Base-by-base conservation (phyloP, 2,888 invertebrate species). In the Oxycera nigricornis region DNA sequence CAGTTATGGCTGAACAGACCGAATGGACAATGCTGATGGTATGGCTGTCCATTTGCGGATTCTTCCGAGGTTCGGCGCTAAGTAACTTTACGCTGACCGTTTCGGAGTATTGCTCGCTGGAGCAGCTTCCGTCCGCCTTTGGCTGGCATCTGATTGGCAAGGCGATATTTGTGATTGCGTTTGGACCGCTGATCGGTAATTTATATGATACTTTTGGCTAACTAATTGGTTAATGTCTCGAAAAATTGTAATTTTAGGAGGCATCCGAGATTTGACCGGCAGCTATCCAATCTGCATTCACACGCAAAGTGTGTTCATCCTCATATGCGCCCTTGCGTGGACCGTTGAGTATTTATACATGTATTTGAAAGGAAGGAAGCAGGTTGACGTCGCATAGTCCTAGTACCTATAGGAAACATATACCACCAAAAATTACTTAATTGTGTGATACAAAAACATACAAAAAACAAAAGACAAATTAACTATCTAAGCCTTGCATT, bases 41-140 rank as follows among this genome's bases (percentile, higher is more conserved):
- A 3, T 91, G 91, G 89, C 84, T 93, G 76, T 90, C 92, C 0
- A 89, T 93, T 73, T 91, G 91, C 82, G 94, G 94, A 17, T 93
- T 94, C 86, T 89, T 92, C 83, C 88, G 93, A 74, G 93, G 94
- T 74, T 90, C 92, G 81, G 91, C 92, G 17, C 87, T 94, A 59
- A 92, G 92, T 79, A 93, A 93, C 84, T 90, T 92, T 81, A 92
- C 92, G 35, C 88, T 93, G 6, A 91, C 91, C n/a, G 91, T 93
- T 78, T 92, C 92, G 0, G 92, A 93, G 83, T 91, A 91, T 80
- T 91, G 91, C 78, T 90, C 91, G 0, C 82, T 90, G 78, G 91
- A 92, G 81, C 91, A 91, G 80, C 82, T 93, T 76, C 93, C 92
- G 0, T 91, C 91, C 4, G 92, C 93, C 11, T 92, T 92, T 81